phyloP scores from a whole-genome alignment of 2,888 invertebrate genomes.

The Tridacna gigas region DNA sequence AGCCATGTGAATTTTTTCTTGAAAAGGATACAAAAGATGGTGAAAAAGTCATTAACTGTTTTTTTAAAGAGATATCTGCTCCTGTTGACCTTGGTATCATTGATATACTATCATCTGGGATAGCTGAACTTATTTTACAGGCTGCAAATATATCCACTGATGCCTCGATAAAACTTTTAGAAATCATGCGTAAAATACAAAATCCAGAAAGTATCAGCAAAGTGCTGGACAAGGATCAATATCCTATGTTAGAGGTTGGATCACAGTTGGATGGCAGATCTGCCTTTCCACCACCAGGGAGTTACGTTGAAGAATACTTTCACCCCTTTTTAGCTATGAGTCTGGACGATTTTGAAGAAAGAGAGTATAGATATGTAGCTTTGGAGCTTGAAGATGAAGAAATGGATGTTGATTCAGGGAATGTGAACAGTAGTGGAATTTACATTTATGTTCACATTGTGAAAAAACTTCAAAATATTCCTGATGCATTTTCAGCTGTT shows the following conservation, averaged over 20 bases:
- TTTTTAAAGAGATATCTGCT: neutral
- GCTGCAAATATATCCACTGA: neutral
- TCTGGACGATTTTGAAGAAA: slow-evolving; percentile 29
- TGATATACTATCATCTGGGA: neutral
- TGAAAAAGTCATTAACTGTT: neutral
- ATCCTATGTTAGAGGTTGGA: neutral
- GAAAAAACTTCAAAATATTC: neutral
- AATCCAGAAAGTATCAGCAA: neutral
- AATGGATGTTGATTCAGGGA: neutral
- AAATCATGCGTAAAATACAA: neutral
- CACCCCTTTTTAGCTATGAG: slow-evolving; percentile 49
- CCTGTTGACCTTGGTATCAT: neutral
- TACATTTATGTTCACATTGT: slow-evolving; percentile 55
- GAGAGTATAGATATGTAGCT: slow-evolving; percentile 52
- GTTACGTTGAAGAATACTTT: slow-evolving; percentile 52
- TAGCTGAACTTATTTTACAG: neutral
- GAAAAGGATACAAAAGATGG: neutral
- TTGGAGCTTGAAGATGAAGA: slow-evolving; percentile 31
- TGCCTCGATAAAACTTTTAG: neutral
- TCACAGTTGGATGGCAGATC: neutral
- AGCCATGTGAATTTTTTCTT: slow-evolving; percentile 6
- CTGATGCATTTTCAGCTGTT: neutral
- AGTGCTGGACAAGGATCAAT: neutral
- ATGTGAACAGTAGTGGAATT: neutral
- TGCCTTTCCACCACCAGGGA: slow-evolving; percentile 53